These are phyloP conservation scores for Aurelia sp. DNA, from an alignment of 30 jellyfish, hydroid and myxozoan genomes.

Conservation along the genomic window DNA sequence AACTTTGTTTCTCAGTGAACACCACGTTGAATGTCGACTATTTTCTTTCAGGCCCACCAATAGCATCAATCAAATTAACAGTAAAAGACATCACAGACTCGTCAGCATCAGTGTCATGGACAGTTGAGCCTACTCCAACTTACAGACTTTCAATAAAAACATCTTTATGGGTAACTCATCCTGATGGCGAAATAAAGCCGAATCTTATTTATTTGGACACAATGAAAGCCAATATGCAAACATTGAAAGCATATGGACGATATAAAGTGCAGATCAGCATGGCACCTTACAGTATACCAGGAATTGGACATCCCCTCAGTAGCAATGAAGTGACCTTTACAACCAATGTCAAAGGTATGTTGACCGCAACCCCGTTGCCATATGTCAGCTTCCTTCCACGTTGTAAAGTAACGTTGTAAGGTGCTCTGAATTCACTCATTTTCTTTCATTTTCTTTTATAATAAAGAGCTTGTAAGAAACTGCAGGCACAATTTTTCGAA, in stretches of 20 bases:
- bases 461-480: no score
- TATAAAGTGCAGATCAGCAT: slow-evolving; percentile 10
- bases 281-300: slow-evolving; percentile 23
- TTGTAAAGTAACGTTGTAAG: no score
- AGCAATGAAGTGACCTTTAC: slow-evolving; percentile 45
- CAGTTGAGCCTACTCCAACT: background rate
- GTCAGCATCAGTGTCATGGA: slow-evolving; percentile 4
- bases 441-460: no score
- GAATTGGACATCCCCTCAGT: slow-evolving; percentile 5
- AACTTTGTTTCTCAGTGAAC: no score
- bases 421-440: no score
- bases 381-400: background rate
- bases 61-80: background rate
- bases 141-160: slow-evolving; percentile 10
- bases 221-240: background rate
- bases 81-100: slow-evolving; percentile 16
- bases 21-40: no score
- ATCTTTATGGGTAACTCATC: background rate
- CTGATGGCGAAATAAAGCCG: background rate
- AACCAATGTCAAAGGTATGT: slow-evolving; percentile 30
- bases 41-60: slow-evolving; percentile 5
- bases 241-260: background rate
- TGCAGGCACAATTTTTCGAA: no score
- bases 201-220: background rate
- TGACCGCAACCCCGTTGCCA: background rate